Base-by-base conservation (phyloP, 1,140 invertebrate genomes). In the Magallana ariakensis region DNA sequence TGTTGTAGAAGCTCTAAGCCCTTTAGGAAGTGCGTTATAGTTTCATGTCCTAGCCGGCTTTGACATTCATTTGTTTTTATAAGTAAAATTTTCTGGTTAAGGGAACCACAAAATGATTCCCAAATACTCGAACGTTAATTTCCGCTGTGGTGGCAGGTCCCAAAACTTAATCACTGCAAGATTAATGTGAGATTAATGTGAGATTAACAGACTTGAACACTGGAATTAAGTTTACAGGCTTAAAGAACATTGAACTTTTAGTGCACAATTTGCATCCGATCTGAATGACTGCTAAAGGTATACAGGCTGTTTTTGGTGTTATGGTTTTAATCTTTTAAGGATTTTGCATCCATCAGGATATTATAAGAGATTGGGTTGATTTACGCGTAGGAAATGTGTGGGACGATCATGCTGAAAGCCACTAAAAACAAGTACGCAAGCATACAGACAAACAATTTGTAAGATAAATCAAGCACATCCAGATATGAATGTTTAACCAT, bases 401-500 rank as follows among this genome's bases (percentile, higher is more conserved):
- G 66, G 66, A 75, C 26, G 66, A 26, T 75, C 19, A 33, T 10
- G 66, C 66, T 75, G 22, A 75, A 75, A 75, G 66, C 66, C 66
- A 11, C 6, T 11, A 75, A 70, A 75, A 75, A 26, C 22, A 19
- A 5, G 11, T 75, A 22, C 33, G 66, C 22, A 75, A 26, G 66
- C 66, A 75, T 75, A 75, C 66, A 75, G 66, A 75, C 66, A 75
- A 13, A 33, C 66, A 22, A 75, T 75, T 26, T 75, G 22, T 75
- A 75, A 75, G 66, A 75, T 75, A 75, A 75, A 75, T 75, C 66
- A 75, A 75, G 66, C 66, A 75, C 22, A 75, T 26, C 66, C 66
- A 75, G 33, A 60, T n/a, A 60, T 13, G 58, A n/a, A 60, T 60
- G 58, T 60, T 60, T 60, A 75, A 75, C 33, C 33, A 11, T 75